Evolutionary conservation across 1,140 invertebrate genomes (phyloP), one percentile per base, ranked within the genome.

Genomic region (Caenorhabditis tropicalis): DNA sequence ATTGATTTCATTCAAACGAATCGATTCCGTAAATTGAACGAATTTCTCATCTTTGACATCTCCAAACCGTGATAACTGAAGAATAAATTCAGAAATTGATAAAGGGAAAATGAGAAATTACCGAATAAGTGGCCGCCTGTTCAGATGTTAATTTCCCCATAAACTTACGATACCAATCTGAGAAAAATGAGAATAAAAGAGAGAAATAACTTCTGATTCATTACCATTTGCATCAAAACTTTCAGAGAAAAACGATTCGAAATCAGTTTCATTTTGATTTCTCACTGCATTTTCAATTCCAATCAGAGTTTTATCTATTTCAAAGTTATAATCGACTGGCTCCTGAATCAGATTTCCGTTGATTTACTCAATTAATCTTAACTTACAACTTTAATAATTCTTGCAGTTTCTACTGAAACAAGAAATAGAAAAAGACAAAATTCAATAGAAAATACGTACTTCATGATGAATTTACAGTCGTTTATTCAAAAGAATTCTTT

Each of bases 161-260:
- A 31, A 74, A 74, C 15, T 74, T 74, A 3, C 65, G 36, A 19
- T 74, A 74, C 65, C 65, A 74, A 39, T 74, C 65, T 21, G 3
- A 24, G 15, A 3, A 51, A 51, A 51, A 3, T n/a, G 48, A 19
- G 48, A 19, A 3, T 19, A 51, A 51, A 51, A 4, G 3, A 4
- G 19, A 19, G 5, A 51, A 51, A 51, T 19, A 51, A 10, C 3
- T 10, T 51, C 19, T 4, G 48, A 51, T n/a, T n/a, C n/a, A 51
- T 10, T 19, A 58, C 53, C 53, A 10, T 27, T 10, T 6, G 65
- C 36, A 21, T 74, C 65, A 10, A 74, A 74, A n/a, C 19, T 74
- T 43, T 74, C 65, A 43, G 65, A 74, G 15, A 74, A 74, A 27
- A 12, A 74, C 9, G 19, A 19, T 24, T 6, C 3, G n/a, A 74